Evolutionary conservation across 2,797 vertebrate species (phyloP), one percentile per base, ranked within the genome.

Genomic region (Sitta carolinensis): DNA sequence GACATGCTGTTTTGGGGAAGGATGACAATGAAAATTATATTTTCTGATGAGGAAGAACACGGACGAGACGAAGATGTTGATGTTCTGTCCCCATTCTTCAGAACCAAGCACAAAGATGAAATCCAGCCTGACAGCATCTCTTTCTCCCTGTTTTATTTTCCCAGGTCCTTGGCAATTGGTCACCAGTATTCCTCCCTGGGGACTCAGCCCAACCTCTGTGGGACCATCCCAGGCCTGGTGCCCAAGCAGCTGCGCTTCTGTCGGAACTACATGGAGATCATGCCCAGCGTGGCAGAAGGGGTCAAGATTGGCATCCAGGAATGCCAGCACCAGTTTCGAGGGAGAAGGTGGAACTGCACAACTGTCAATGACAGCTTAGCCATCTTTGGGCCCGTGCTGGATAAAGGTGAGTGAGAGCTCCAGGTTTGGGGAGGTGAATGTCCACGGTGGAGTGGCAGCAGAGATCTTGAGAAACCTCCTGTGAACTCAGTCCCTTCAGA

Each of bases 161-260:
- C 34, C 34, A 58, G 57, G 57, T 58, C 57, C 23, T 36, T 58
- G 57, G 57, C 57, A 18, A 58, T 58, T 36, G 57, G 57, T 36
- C 57, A 58, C 57, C 57, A 58, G 57, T 58, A 58, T 12, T 58
- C 57, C 23, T 58, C 57, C 34, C 57, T 58, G 57, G 57, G 57
- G 23, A 58, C 57, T 58, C 57, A 58, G 57, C 57, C 57, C 57
- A 58, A 36, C 57, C 57, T 36, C 7, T 58, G 57, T 3, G 57
- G 57, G 57, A 58, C 98, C 90, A 99, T 99, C 95, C 99, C 99
- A 0, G 99, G 99, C 9, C 57, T 99, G 72, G 99, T 99, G 92
- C 99, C 99, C 94, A 99, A 99, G 96, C 99, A 99, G 98, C 98
- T 99, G 87, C 98, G 99, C 25, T 99, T 99, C 98, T 99, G 99